These are phyloP conservation scores for Euleptes europaea DNA, from an alignment of 2,113 vertebrate genomes.

Conservation along the genomic window DNA sequence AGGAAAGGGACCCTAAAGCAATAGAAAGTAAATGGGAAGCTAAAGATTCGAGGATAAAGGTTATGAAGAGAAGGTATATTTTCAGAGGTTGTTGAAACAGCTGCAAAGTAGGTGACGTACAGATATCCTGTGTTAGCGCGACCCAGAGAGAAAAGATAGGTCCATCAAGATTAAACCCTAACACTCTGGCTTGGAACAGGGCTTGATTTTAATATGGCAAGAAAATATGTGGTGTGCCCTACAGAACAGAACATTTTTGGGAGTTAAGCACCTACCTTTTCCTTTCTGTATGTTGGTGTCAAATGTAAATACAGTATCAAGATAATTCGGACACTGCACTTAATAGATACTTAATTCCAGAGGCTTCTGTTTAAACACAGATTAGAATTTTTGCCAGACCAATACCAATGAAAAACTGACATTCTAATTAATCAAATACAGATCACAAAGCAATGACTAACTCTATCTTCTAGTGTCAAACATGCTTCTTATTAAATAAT, in stretches of 20 bases:
- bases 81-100: too few species aligned
- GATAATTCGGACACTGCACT: constrained; percentile 70
- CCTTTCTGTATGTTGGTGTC: constrained; percentile 1
- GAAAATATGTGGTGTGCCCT: background rate
- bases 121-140: too few species aligned
- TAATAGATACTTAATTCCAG: constrained; percentile 75
- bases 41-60: too few species aligned
- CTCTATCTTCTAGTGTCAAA: constrained; percentile 66
- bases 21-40: too few species aligned
- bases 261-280: background rate
- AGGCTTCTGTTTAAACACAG: constrained; percentile 79
- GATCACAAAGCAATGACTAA: constrained; percentile 71
- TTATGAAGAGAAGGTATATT: too few species aligned
- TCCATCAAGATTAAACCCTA: too few species aligned
- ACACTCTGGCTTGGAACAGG: too few species aligned
- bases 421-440: constrained; percentile 76
- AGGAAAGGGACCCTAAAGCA: too few species aligned
- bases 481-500: constrained; percentile 52
- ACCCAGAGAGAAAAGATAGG: too few species aligned
- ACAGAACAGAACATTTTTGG: constrained; percentile 26
- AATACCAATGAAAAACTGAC: constrained; percentile 75
- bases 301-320: constrained; percentile 61
- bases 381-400: constrained; percentile 77
- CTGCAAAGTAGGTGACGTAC: too few species aligned
- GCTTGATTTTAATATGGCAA: background rate